Evolutionary conservation across 2,888 invertebrate species (phyloP), one percentile per base, ranked within the genome.

Genomic region (Hirtodrosophila alboralis): DNA sequence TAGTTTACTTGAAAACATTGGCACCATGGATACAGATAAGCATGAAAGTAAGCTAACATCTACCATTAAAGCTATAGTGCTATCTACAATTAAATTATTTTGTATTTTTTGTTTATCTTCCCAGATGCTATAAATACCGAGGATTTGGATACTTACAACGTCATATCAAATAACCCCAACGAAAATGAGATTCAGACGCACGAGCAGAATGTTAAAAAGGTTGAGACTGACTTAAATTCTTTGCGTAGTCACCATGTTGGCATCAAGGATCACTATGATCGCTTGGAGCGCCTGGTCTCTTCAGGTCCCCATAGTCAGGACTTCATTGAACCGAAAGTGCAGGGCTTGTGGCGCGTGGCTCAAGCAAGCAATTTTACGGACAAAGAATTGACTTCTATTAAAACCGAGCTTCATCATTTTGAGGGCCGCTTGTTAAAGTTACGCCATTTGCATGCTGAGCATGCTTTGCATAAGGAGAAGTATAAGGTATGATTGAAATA

Each of bases 291-390:
- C 48, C 90, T 95, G 57, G 93, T 96, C 13, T 93, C 95, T 1
- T 93, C 93, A 90, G 96, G 94, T 8, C 95, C 96, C 0, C 93
- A 94, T 56, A 95, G 95, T 84, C 94, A 94, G 87, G 97, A 97
- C 87, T 98, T 98, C 88, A 93, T 96, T 34, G 98, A 98, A 86
- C 96, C 96, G 0, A 96, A 96, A 91, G 97, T 98, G 1, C 95
- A 96, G 89, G 95, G 95, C 0, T 91, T 98, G 23, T 98, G 98
- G 98, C 93, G 93, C 75, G 74, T 69, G 38, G 69, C 74, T 1
- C 54, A 56, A 12, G 93, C 94, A 47, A 93, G 94, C 8, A 95
- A 96, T 89, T 98, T 98, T 90, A 93, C 94, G 14, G 92, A 93
- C 0, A 94, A 95, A 59, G 97, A 98, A 90, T 91, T 98, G 8